These are phyloP conservation scores for Uropetala carovei DNA, from an alignment of 2,888 invertebrate genomes.

Conservation along the genomic window DNA sequence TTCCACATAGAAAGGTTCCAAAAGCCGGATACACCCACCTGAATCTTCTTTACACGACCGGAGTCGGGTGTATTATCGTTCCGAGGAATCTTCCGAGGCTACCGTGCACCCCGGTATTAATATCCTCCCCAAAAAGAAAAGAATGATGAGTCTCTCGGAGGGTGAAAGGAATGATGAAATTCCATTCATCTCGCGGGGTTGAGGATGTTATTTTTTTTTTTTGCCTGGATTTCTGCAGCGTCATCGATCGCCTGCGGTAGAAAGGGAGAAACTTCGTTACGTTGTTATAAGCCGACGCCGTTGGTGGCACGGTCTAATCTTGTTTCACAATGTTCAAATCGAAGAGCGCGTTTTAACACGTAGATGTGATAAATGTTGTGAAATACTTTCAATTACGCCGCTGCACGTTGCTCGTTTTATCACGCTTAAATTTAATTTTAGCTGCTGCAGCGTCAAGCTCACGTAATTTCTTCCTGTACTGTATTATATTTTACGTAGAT, in stretches of 20 bases:
- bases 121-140: neutral
- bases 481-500: too few relatives aligned
- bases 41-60: neutral
- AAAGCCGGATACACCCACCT: neutral
- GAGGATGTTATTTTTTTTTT: neutral
- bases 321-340: too few relatives aligned
- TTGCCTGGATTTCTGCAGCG: neutral
- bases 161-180: constrained; percentile 24
- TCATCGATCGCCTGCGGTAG: neutral
- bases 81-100: neutral
- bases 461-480: too few relatives aligned
- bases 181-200: constrained; percentile 17
- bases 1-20: neutral
- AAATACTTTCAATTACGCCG: too few relatives aligned
- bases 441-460: too few relatives aligned
- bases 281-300: neutral
- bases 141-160: neutral
- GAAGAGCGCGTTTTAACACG: too few relatives aligned
- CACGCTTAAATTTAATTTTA: too few relatives aligned
- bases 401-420: too few relatives aligned
- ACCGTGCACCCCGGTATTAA: neutral
- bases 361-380: too few relatives aligned
- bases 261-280: neutral
- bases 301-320: neutral
- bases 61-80: neutral